Percentiles rank a stretch among this genome's conserved stretches.
These are phyloP conservation scores for Okamejei kenojei DNA, from an alignment of 2,797 vertebrate genomes.

Conservation along the genomic window DNA sequence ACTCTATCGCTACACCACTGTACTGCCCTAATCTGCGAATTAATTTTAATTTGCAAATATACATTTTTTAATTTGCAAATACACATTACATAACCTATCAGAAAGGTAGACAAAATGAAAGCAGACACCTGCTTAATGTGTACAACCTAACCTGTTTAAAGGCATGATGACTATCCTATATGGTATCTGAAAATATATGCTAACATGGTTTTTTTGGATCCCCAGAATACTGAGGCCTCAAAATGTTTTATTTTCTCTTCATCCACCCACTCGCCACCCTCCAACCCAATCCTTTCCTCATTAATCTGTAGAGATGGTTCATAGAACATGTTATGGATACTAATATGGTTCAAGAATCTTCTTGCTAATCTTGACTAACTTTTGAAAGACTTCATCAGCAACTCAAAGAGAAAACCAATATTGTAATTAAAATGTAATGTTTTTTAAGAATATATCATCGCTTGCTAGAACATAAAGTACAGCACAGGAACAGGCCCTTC, in stretches of 20 bases:
- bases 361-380: background rate
- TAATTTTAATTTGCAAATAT: background rate
- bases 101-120: background rate
- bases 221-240: background rate
- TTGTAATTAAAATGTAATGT: background rate
- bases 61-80: background rate
- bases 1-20: too few relatives aligned
- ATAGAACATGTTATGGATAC: background rate
- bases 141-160: background rate
- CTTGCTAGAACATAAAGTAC: background rate
- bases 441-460: background rate
- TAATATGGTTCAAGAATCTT: background rate
- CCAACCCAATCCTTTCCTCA: background rate
- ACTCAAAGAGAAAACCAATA: background rate
- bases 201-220: background rate
- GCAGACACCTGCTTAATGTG: background rate
- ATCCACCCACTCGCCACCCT: too few relatives aligned
- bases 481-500: too few relatives aligned
- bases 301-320: background rate
- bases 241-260: background rate
- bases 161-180: background rate
- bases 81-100: too few relatives aligned
- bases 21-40: background rate
- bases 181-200: background rate
- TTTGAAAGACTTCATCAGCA: background rate